Evolutionary conservation across 2,113 vertebrate species (phyloP).

Genomic region (Nycticebus coucang): DNA sequence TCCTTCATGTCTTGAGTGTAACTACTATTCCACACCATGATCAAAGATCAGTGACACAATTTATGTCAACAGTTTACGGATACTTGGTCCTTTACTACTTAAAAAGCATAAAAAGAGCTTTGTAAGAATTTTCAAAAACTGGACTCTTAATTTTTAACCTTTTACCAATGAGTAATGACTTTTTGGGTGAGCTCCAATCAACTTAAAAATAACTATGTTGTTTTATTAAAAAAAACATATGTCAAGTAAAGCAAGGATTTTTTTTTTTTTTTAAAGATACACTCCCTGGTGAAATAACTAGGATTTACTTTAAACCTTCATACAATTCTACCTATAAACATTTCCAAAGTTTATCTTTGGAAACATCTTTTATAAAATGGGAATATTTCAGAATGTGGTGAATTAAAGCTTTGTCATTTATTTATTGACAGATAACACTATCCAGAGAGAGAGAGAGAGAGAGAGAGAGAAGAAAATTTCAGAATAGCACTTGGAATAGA

Average conservation of each 20-base stretch:
- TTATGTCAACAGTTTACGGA: slow-evolving; percentile 8
- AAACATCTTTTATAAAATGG: slow-evolving; percentile 58
- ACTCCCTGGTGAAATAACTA: slow-evolving; percentile 58
- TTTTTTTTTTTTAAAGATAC: not conserved
- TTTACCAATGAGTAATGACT: slow-evolving; percentile 67
- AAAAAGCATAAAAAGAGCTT: slow-evolving; percentile 73
- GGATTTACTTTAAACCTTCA: slow-evolving; percentile 68
- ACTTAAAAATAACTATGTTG: slow-evolving; percentile 20
- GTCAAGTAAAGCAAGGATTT: slow-evolving; percentile 24
- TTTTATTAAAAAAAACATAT: slow-evolving; percentile 42
- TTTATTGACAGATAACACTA: slow-evolving; percentile 24
- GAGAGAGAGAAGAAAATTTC: not conserved
- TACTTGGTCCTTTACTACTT: slow-evolving; percentile 61
- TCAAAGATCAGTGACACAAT: slow-evolving; percentile 51
- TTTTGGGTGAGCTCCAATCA: slow-evolving; percentile 67
- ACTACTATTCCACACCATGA: not conserved
- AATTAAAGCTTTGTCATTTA: slow-evolving; percentile 71
- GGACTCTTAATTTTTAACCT: slow-evolving; percentile 79
- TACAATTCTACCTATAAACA: slow-evolving; percentile 54
- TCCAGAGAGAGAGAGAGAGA: not conserved
- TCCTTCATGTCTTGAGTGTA: slow-evolving; percentile 7
- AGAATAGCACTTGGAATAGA: not conserved
- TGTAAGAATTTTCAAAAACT: slow-evolving; percentile 73
- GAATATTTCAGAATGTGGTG: slow-evolving; percentile 64
- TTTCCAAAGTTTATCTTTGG: slow-evolving; percentile 52